Base-by-base conservation (phyloP, 2,113 vertebrate genomes). In the Solenodon paradoxus region DNA sequence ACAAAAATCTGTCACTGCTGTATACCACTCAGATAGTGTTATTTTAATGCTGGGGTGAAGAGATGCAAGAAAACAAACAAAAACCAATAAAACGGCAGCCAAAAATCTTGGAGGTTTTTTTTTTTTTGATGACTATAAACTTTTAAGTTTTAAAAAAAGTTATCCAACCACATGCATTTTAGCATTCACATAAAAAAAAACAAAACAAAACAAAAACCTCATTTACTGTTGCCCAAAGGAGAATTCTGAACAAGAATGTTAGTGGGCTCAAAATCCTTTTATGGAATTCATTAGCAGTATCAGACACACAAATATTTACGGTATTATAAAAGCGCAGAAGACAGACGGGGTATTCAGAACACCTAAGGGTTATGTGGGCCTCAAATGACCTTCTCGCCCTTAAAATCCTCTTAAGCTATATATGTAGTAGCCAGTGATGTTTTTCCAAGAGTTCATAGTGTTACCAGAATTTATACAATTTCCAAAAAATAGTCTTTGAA, bases 301-400 rank as follows among this genome's bases (percentile, higher is more conserved):
- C 77, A 95, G 66, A 88, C 51, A 40, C 88, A 59, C 77, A 96
- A 90, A 90, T 96, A 96, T 96, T 96, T 97, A 97, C 83, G 81
- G 74, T 75, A 66, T 53, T 53, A 69, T 96, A 96, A 97, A 96
- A 84, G 71, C 81, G 26, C 28, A 92, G 85, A 90, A 53, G 92
- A 80, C 83, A 75, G 68, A 49, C 22, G 40, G 38, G 51, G 30
- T 53, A 66, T 94, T 95, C 61, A 64, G 69, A 75, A 59, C 17
- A 42, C n/a, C 49, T 91, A 30, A 59, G 88, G 38, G 28, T 81
- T 78, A 92, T 92, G 90, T 90, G 61, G 16, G 32, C 78, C 68
- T 94, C 49, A 86, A 35, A 69, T 16, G 80, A 42, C 57, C 74
- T 92, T 92, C 61, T 49, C 8, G 88, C 59, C 16, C 49, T 87